Evolutionary conservation across 2,888 invertebrate species (phyloP), one percentile per base, ranked within the genome.

Genomic region (Strigamia maritima): DNA sequence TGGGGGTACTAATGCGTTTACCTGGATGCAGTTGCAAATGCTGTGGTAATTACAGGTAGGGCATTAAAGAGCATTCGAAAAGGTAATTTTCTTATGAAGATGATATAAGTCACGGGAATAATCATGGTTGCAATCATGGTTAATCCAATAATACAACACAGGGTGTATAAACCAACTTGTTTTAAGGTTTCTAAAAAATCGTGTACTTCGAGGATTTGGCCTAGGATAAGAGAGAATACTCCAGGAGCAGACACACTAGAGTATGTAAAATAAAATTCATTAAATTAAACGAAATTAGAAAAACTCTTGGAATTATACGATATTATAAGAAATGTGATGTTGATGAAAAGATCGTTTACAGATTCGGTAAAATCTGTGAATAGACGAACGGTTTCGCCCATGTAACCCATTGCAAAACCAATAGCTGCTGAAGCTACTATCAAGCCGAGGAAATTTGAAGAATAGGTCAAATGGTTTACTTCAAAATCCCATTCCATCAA

Each of bases 21-120:
- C 76, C 76, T 38, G 6, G 76, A 76, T 24, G 76, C 19, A 12
- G 76, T 76, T 19, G 44, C 76, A 76, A 76, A 76, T 14, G 76
- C 76, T 19, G 44, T 38, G n/a, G 44, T 19, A n/a, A 76, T 16
- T 10, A 40, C 19, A 19, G 35, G 40, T 7, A 35, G 7, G 8
- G 40, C 8, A 6, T 38, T 35, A 76, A n/a, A 12, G 12, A 38
- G 8, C 14, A 76, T 38, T 7, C 16, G 35, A 35, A 76, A 35
- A 16, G 76, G 35, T 19, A 38, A 76, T 38, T 76, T 76, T 76
- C 76, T 76, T 7, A 40, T 40, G 24, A 76, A 76, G 22, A 76
- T 31, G 10, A 19, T n/a, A 19, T 76, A 76, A 6, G 40, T 19
- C 6, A 40, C 19, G 7, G 44, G 35, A 19, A 35, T 16, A 76